Evolutionary conservation across 2,888 invertebrate species (phyloP).

Genomic region (Chrysomela aeneicollis): DNA sequence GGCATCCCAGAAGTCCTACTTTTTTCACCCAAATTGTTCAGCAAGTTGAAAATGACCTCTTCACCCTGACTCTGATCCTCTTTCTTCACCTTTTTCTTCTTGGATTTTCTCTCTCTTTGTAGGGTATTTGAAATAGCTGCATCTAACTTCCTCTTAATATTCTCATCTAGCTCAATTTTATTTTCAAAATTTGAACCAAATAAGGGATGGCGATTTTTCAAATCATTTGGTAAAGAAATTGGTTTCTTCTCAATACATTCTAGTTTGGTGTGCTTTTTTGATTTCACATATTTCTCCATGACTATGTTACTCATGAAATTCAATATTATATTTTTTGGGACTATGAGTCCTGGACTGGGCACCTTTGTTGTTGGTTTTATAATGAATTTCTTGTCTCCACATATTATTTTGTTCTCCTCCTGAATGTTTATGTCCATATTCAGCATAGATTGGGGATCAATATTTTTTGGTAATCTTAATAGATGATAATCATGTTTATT

Average conservation of each 20-base stretch:
- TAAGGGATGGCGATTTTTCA: constrained; percentile 52
- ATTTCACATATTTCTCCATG: constrained; percentile 44
- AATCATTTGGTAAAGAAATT: constrained; percentile 43
- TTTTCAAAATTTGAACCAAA: constrained; percentile 51
- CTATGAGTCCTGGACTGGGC: constrained; percentile 33
- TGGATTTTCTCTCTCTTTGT: constrained; percentile 30
- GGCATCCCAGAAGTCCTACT: constrained; percentile 19
- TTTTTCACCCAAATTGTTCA: constrained; percentile 25
- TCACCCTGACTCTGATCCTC: constrained; percentile 26
- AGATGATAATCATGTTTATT: constrained; percentile 24
- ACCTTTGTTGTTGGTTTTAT: constrained; percentile 38
- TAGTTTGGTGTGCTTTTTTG: constrained; percentile 28
- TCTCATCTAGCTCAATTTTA: constrained; percentile 47
- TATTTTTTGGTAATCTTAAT: constrained; percentile 44
- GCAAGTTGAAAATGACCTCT: constrained; percentile 33
- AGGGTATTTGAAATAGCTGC: constrained; percentile 34
- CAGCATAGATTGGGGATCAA: constrained; percentile 39
- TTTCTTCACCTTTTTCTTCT: constrained; percentile 31
- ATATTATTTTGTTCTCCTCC: constrained; percentile 41
- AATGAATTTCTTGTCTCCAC: constrained; percentile 42
- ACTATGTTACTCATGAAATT: constrained; percentile 40
- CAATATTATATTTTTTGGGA: constrained; percentile 37
- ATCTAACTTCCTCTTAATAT: constrained; percentile 45
- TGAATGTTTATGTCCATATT: constrained; percentile 39
- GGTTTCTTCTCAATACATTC: constrained; percentile 33